Evolutionary conservation across 1,140 invertebrate genomes (phyloP), one percentile per base, ranked within the genome.

Genomic region (Pseudomyrmex dendroicus): DNA sequence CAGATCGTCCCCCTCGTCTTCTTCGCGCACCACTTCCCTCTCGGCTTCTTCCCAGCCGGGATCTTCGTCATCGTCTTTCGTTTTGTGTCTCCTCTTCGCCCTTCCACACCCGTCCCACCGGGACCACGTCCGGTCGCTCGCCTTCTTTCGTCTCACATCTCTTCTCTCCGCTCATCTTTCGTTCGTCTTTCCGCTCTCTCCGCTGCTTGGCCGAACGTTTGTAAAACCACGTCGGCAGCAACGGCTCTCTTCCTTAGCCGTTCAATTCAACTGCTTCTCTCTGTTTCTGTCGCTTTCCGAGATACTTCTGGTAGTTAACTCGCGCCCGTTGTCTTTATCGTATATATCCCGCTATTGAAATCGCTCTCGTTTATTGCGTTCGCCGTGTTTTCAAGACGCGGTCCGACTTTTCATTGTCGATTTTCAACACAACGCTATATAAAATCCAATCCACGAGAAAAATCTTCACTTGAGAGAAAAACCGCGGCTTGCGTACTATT

Each of bases 171-270:
- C 56, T 68, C 66, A 25, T 25, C 25, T 25, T 25, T 25, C 25
- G 25, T 25, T 25, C 25, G 25, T 46, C 80, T 52, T 13, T 15
- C 9, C 70, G 82, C 56, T 68, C 66, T 59, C 74, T 50, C 54
- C 44, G 35, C 59, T 48, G 66, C 66, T 72, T 80, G 70, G 44
- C 8, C 66, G 15, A 70, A 72, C 66, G 66, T 70, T 80, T 17
- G 76, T 61, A 80, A 80, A 80, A 70, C 76, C 76, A 78, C 64
- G 20, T 78, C 64, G 48, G 64, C 76, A 25, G 74, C 74, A 54
- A 54, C 74, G 44, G 66, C 66, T 80, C 59, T 50, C 66, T 56
- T 70, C 35, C 35, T 35, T 5, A 35, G 66, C 66, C 66, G 66
- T 70, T 80, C 76, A 56, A 59, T 20, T n/a, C 20, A 20, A 12